Base-by-base conservation (phyloP, 2,888 invertebrate genomes). In the Drosophila maculinotata region DNA sequence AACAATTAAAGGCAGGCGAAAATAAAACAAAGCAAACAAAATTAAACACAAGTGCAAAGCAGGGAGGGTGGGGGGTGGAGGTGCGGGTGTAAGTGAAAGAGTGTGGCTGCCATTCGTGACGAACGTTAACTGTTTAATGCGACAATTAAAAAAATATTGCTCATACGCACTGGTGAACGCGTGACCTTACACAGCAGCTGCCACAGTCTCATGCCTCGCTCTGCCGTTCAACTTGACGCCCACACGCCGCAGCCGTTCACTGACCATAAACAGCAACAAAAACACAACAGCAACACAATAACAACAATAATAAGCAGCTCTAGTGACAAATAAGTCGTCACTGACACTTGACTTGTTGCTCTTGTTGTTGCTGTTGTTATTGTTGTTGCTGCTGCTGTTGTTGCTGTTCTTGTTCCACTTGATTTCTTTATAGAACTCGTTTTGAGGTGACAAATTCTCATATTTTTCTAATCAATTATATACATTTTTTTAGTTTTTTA, bases 151-250 rank as follows among this genome's bases (percentile, higher is more conserved):
- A 52, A 71, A 64, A 66, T 69, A 69, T 80, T 80, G 76, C 80
- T 84, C 80, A 80, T 78, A 84, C 80, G 84, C 80, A 73, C 76
- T 78, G 80, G 76, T 80, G 80, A 84, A 76, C 84, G 84, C 65
- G 66, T 80, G 80, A 80, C 80, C 80, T 80, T 80, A 83, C 48
- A 25, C 63, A 35, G 45, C 63, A 80, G 84, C 80, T 80, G 83
- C 80, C 48, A 25, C 63, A 35, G 45, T 60, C 20, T 7, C 63
- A 26, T 36, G 35, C 9, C 30, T 3, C 30, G 1, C 12, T 44
- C 48, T 51, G 65, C 54, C 62, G 45, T 73, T 65, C 57, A 60
- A 65, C 54, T 52, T 63, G 62, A 74, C 79, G 77, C 79, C 73
- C 82, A 79, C 80, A 82, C 64, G 20, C 26, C 35, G 42, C 33